Conservation (phyloP, 35 echinoderm and acorn worm genomes). For the Heliocidaris tuberculata region DNA sequence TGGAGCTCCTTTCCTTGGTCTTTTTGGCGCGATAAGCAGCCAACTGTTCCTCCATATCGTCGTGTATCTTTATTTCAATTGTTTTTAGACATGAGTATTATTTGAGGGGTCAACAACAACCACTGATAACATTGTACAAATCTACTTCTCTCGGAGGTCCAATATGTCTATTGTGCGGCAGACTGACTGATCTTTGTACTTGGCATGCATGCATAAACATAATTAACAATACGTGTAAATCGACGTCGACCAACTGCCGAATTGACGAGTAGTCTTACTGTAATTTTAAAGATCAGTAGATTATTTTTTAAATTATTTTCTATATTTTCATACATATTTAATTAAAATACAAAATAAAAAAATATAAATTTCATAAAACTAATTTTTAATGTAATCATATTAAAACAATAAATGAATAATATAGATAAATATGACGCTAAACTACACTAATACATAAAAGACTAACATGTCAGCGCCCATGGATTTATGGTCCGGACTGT, state of each 20-base stretch:
- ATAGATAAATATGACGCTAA: neutral
- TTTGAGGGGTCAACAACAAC: neutral
- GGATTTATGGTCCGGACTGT: neutral
- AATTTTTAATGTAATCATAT: neutral
- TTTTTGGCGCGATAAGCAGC: slow-evolving; percentile 63
- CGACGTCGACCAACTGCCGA: neutral
- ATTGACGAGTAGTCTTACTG: neutral
- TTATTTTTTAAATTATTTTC: neutral
- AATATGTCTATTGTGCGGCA: neutral
- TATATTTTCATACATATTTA: neutral
- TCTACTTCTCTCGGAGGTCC: neutral
- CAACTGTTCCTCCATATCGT: slow-evolving; percentile 61
- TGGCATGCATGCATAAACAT: too few relatives aligned
- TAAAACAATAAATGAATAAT: neutral
- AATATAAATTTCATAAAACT: neutral
- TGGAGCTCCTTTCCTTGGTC: slow-evolving; percentile 41
- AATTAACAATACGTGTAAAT: too few relatives aligned
- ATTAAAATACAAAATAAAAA: neutral
- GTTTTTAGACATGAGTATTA: neutral
- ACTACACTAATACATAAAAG: neutral
- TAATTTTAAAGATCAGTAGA: neutral
- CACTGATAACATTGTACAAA: neutral
- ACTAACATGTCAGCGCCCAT: slow-evolving; percentile 52
- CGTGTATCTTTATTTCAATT: neutral
- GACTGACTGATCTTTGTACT: slow-evolving; percentile 19